Conservation (phyloP, 2,797 vertebrate species). For the Pseudopleuronectes americanus region DNA sequence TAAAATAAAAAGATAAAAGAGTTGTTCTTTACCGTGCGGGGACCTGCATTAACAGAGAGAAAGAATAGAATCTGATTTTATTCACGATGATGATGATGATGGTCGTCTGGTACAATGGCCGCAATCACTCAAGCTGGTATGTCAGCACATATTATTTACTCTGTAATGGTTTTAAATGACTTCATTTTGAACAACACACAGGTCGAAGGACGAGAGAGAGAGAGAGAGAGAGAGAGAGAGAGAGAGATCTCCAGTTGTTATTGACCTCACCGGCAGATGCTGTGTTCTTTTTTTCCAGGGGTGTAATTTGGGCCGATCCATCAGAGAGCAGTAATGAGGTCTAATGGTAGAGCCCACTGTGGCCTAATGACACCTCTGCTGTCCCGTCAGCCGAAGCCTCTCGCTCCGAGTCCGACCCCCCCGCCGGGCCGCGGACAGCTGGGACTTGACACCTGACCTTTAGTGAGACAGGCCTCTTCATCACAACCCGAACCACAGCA, state of each 20-base stretch:
- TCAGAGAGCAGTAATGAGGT: conserved; percentile 81
- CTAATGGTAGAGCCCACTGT: conserved; percentile 80
- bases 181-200: conserved; percentile 41
- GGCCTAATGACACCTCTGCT: conserved; percentile 78
- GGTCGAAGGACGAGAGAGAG: conserved; percentile 5
- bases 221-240: conserved; percentile 1
- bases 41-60: background rate
- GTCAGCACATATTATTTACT: conserved; percentile 39
- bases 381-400: conserved; percentile 53
- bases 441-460: conserved; percentile 73
- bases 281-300: conserved; percentile 59
- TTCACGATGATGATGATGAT: conserved; percentile 17
- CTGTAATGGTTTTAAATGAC: conserved; percentile 40
- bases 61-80: conserved; percentile 14
- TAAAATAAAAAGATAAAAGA: conserved; percentile 51
- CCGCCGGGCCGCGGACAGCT: conserved; percentile 63
- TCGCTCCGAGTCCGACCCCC: conserved; percentile 43
- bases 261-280: conserved; percentile 60
- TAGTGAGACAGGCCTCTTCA: conserved; percentile 59
- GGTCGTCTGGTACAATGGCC: conserved; percentile 31
- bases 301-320: conserved; percentile 78
- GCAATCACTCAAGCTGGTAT: conserved; percentile 32
- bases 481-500: conserved; percentile 34
- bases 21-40: background rate
- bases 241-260: conserved; percentile 54